Evolutionary conservation across 2,113 vertebrate genomes (phyloP).

Genomic region (Hydrochoerus hydrochaeris): DNA sequence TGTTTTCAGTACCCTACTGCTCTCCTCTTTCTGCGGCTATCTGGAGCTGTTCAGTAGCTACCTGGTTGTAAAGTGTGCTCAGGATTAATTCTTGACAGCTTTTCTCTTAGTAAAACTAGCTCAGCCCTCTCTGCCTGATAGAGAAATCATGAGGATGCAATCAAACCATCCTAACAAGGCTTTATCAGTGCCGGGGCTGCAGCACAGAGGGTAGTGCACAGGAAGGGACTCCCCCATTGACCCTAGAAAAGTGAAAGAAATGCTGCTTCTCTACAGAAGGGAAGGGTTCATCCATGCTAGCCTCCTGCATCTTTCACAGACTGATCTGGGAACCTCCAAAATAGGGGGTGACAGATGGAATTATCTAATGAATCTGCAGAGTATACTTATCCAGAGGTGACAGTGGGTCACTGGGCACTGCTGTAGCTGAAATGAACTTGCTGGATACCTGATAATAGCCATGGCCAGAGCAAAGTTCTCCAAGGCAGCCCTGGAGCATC

Average conservation of each 20-base stretch:
- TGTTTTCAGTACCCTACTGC: neutral
- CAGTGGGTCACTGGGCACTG: neutral
- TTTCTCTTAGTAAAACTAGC: neutral
- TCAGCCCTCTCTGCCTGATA: neutral
- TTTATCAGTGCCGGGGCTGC: neutral
- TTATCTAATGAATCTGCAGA: neutral
- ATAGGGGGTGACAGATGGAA: neutral
- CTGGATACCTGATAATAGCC: neutral
- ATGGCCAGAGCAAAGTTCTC: neutral
- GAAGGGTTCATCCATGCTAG: neutral
- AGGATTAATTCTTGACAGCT: neutral
- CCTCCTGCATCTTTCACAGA: neutral
- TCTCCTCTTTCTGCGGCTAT: neutral
- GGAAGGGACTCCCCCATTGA: neutral
- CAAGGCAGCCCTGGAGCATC: neutral
- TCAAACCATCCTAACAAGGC: neutral
- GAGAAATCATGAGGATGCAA: neutral
- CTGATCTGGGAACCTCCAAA: neutral
- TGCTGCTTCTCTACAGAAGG: neutral
- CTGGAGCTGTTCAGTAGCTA: neutral
- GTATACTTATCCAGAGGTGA: neutral
- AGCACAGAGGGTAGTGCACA: neutral
- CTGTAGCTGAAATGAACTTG: neutral
- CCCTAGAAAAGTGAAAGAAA: neutral
- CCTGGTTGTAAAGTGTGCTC: neutral